phyloP scores from a whole-genome alignment of 2,888 invertebrate genomes.

The Oscheius sp. region DNA sequence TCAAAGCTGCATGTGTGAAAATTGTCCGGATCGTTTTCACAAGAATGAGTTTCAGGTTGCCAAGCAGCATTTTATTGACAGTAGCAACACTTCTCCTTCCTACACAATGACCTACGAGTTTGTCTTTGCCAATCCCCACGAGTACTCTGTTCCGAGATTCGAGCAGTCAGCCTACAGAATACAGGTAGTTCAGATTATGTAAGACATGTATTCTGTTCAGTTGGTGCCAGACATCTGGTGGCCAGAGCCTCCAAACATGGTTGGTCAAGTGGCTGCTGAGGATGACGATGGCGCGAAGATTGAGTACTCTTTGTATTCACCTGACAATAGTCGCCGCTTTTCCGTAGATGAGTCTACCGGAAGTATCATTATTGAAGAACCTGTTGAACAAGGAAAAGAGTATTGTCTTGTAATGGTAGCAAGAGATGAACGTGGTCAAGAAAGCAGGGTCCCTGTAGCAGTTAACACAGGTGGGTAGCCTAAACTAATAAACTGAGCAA shows the following conservation, averaged over 20 bases:
- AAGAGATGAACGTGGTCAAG: constrained; percentile 41
- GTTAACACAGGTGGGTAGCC: constrained; percentile 44
- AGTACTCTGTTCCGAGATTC: constrained; percentile 37
- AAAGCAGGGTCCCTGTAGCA: constrained; percentile 47
- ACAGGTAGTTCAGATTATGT: constrained; percentile 31
- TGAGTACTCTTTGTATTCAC: constrained; percentile 46
- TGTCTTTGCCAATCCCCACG: constrained; percentile 39
- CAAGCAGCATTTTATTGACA: constrained; percentile 33
- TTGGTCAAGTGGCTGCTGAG: constrained; percentile 45
- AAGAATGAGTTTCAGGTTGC: constrained; percentile 2
- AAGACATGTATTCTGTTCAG: constrained; percentile 13
- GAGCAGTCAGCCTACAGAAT: constrained; percentile 47
- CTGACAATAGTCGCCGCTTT: constrained; percentile 43
- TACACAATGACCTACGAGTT: constrained; percentile 42
- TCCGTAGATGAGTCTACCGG: constrained; percentile 40
- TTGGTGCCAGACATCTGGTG: constrained; percentile 32
- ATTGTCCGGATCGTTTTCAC: neutral
- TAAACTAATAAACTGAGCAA: neutral
- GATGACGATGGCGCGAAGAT: constrained; percentile 39
- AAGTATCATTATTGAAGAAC: constrained; percentile 26
- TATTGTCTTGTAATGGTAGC: constrained; percentile 52
- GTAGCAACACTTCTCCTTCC: neutral
- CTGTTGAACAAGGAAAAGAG: constrained; percentile 36
- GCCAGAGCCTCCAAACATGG: constrained; percentile 17
- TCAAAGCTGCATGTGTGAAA: too few species aligned